Evolutionary conservation across 2,113 vertebrate species (phyloP), one percentile per base, ranked within the genome.

Genomic region (Stigmatopora nigra): DNA sequence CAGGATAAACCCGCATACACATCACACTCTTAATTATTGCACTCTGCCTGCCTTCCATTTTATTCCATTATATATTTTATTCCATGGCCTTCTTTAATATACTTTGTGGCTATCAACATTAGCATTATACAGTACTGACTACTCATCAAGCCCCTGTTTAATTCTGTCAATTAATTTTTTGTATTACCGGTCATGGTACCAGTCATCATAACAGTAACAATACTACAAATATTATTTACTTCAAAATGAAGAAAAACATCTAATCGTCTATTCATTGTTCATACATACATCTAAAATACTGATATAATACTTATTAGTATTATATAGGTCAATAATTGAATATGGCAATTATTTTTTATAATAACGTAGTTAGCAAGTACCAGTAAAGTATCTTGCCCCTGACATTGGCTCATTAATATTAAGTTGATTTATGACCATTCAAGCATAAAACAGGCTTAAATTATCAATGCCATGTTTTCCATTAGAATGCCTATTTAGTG

Each of bases 1-100:
- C 68, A 66, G 71, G 75, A 79, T 84, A 86, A 87, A 78, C 86
- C 81, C 82, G 69, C 36, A 51, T 61, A 73, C 75, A 78, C 78
- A 58, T 68, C 67, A 69, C 81, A 79, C 45, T 48, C 22, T 63
- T 51, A 47, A 35, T 51, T 46, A 46, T n/a, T 22, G 38, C 13
- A 61, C 13, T 16, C 11, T 19, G 17, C 12, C 59, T 14, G 60
- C 41, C 16, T 36, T 59, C 35, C 35, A 59, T 31, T 58, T 8
- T 25, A 12, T 36, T 36, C 6, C 38, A 41, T 41, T n/a, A n/a
- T n/a, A n/a, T n/a, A 59, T 31, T 58, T 8, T 25, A 12, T 36
- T 36, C 6, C 38, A 41, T 41, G 38, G 5, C 38, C 51, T 53
- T 9, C 10, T 25, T 0, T 56, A 5, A 22, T 20, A 11, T 55